These are phyloP conservation scores for Nipponia nippon DNA, from an alignment of 2,113 vertebrate genomes.

Conservation along the genomic window DNA sequence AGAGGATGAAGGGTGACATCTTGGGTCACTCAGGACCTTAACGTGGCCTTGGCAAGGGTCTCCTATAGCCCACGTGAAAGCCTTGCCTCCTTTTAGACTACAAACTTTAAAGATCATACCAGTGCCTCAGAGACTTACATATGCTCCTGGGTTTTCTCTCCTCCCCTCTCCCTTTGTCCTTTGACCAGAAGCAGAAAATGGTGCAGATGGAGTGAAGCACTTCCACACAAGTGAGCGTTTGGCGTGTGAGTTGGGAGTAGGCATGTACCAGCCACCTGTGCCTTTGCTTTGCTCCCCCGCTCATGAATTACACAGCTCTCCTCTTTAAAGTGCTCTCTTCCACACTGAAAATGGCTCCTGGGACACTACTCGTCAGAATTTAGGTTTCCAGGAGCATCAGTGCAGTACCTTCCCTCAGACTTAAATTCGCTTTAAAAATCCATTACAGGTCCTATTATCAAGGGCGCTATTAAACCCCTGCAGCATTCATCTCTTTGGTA, in stretches of 20 bases:
- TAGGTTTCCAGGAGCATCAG: neutral
- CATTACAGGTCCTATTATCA: neutral
- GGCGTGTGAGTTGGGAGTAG: neutral
- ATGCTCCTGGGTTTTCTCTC: neutral
- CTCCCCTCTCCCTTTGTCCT: neutral
- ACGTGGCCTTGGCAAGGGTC: neutral
- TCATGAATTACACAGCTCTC: neutral
- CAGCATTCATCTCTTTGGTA: neutral
- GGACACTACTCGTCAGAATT: neutral
- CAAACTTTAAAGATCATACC: neutral
- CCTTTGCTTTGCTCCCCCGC: neutral
- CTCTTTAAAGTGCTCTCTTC: neutral
- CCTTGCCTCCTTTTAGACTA: neutral
- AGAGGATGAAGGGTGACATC: neutral
- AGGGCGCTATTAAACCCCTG: neutral
- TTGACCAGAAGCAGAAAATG: neutral
- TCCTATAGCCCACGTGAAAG: neutral
- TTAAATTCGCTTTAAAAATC: slow-evolving; percentile 44
- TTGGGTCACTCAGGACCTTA: neutral
- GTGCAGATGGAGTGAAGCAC: neutral
- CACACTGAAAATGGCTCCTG: neutral
- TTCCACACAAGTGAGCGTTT: neutral
- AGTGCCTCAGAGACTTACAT: neutral
- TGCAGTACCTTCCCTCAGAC: neutral
- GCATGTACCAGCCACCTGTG: neutral